Evolutionary conservation across 2,797 vertebrate species (phyloP).

Genomic region (Sciurus vulgaris): DNA sequence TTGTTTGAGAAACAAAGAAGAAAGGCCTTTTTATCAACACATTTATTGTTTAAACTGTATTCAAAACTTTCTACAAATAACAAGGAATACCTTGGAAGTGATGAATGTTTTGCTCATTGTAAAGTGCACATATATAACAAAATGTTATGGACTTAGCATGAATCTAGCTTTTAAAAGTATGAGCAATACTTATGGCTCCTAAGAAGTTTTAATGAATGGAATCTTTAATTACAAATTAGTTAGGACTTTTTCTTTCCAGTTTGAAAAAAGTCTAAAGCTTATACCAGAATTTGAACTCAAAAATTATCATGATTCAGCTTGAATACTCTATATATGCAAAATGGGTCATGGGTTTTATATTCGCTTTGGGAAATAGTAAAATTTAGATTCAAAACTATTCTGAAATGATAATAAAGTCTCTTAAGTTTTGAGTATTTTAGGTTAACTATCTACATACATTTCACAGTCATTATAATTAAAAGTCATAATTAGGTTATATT

Average conservation of each 20-base stretch:
- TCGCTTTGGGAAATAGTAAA: conserved; percentile 44
- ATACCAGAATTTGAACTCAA: conserved; percentile 10
- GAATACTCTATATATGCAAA: conserved; percentile 11
- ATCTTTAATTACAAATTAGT: conserved; percentile 16
- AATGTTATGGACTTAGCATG: conserved; percentile 15
- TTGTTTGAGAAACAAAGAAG: neutral
- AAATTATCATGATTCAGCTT: neutral
- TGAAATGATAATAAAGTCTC: conserved; percentile 26
- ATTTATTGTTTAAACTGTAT: conserved; percentile 14
- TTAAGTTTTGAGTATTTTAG: conserved; percentile 33
- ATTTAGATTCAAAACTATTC: conserved; percentile 56
- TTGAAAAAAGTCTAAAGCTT: conserved; percentile 46
- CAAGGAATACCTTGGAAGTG: conserved; percentile 25
- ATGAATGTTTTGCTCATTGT: neutral
- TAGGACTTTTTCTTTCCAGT: neutral
- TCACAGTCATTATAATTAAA: neutral
- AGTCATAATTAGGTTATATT: neutral
- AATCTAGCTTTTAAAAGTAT: conserved; percentile 37
- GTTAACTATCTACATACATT: neutral
- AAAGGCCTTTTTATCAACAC: neutral
- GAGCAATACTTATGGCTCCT: conserved; percentile 45
- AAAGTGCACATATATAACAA: conserved; percentile 43
- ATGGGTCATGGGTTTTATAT: neutral
- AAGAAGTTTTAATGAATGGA: conserved; percentile 17
- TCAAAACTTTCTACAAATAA: neutral